Conservation (phyloP, 1,140 invertebrate species). For the Achatina immaculata region DNA sequence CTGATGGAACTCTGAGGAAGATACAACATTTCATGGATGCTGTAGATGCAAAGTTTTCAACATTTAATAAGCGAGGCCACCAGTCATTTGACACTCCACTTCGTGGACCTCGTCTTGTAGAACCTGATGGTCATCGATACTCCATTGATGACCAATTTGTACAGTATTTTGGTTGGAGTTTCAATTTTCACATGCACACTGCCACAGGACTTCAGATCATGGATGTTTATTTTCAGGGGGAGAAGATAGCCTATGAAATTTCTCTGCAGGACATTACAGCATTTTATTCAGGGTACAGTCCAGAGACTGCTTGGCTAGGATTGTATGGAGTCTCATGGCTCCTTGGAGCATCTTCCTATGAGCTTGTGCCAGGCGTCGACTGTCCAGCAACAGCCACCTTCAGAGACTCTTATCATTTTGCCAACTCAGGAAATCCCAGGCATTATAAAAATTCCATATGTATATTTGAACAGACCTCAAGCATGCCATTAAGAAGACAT, state of each 20-base stretch:
- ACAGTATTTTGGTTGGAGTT: conserved; percentile 64
- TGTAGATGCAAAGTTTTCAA: conserved; percentile 52
- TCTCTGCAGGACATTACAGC: conserved; percentile 62
- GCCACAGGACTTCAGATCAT: conserved; percentile 60
- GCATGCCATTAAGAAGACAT: conserved; percentile 61
- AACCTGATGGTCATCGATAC: conserved; percentile 62
- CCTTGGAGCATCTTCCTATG: conserved; percentile 57
- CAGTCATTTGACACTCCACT: conserved; percentile 46
- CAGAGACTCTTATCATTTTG: conserved; percentile 54
- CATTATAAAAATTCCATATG: conserved; percentile 59
- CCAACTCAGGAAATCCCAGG: conserved; percentile 43
- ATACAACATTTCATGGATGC: conserved; percentile 33
- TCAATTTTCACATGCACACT: conserved; percentile 57
- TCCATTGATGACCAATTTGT: conserved; percentile 57
- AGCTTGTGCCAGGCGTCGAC: conserved; percentile 61
- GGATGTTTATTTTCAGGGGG: conserved; percentile 61
- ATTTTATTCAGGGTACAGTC: conserved; percentile 61
- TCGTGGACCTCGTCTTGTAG: conserved; percentile 55
- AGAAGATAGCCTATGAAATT: conserved; percentile 64
- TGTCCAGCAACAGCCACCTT: conserved; percentile 62
- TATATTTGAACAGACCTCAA: conserved; percentile 64
- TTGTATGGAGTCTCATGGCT: conserved; percentile 58
- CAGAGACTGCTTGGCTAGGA: conserved; percentile 48
- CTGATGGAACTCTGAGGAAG: conserved; percentile 44
- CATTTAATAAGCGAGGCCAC: conserved; percentile 48